Evolutionary conservation across 2,797 vertebrate genomes (phyloP).

Genomic region (Fistularia tabacaria): DNA sequence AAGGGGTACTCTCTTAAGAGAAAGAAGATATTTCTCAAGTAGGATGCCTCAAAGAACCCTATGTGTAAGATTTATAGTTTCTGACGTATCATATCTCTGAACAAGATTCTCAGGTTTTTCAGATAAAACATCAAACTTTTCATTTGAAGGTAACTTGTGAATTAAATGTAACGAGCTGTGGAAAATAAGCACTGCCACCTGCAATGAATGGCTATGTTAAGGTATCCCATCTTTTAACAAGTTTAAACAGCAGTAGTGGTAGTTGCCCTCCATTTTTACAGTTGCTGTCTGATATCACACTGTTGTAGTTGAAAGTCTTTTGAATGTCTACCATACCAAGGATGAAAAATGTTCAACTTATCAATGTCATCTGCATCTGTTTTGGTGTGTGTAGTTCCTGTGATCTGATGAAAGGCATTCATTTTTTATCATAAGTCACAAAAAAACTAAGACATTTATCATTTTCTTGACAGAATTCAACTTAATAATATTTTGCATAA

Average conservation of each 20-base stretch:
- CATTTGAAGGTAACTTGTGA: neutral
- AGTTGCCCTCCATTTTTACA: neutral
- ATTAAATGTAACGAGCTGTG: conserved; percentile 1
- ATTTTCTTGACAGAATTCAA: no score
- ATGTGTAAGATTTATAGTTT: conserved; percentile 1
- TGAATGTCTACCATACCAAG: no score
- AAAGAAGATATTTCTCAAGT: no score
- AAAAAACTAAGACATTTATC: no score
- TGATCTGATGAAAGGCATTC: no score
- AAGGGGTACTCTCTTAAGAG: no score
- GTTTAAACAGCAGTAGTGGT: neutral
- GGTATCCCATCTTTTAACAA: neutral
- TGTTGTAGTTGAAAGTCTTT: no score
- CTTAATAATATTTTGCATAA: no score
- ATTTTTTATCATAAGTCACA: no score
- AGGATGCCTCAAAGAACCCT: no score
- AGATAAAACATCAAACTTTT: conserved; percentile 1
- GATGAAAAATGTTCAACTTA: neutral
- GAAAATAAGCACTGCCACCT: neutral
- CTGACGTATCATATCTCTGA: neutral
- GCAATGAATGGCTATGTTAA: neutral
- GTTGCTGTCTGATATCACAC: neutral
- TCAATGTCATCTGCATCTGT: no score
- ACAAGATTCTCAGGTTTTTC: neutral
- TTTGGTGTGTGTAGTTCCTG: no score